A percentile compares a stretch with the other conserved stretches of the same genome.
These are phyloP conservation scores for Hirtodrosophila duncani DNA, from an alignment of 2,888 invertebrate species.

Conservation along the genomic window DNA sequence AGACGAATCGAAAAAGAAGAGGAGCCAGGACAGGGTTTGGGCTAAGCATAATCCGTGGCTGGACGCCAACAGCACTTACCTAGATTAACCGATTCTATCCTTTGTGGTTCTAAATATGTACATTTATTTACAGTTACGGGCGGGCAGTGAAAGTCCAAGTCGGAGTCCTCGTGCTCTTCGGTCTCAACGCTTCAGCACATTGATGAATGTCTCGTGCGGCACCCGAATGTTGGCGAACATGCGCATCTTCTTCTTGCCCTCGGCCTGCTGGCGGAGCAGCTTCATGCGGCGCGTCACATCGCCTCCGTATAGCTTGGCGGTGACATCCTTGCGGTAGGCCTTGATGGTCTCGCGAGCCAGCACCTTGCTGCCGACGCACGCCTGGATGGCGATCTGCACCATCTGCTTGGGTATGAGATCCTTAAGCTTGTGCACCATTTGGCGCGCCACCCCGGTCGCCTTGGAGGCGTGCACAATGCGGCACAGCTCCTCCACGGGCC, in stretches of 20 bases:
- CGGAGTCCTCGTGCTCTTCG: neutral
- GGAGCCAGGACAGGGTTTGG: constrained; percentile 6
- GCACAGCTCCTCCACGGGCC: constrained; percentile 89
- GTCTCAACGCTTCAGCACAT: constrained; percentile 87
- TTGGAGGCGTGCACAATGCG: constrained; percentile 87
- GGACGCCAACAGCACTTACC: no score
- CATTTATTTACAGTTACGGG: no score
- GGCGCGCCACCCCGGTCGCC: constrained; percentile 82
- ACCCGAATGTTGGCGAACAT: constrained; percentile 93
- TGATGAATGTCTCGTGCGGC: constrained; percentile 95
- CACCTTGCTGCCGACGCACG: constrained; percentile 87
- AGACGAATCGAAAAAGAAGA: constrained; percentile 6
- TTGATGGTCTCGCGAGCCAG: constrained; percentile 91
- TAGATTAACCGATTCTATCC: no score
- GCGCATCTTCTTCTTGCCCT: constrained; percentile 96
- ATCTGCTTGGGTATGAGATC: constrained; percentile 93
- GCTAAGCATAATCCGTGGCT: no score
- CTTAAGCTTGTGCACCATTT: constrained; percentile 86
- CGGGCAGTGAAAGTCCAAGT: neutral
- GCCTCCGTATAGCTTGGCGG: constrained; percentile 95
- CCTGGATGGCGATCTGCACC: constrained; percentile 93
- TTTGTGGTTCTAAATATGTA: no score
- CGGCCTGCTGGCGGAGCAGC: constrained; percentile 91
- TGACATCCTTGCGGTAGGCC: constrained; percentile 94
- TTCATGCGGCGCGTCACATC: constrained; percentile 94